Evolutionary conservation across 1,140 invertebrate species (phyloP), one percentile per base, ranked within the genome.

Genomic region (Harlomillsia oculata): DNA sequence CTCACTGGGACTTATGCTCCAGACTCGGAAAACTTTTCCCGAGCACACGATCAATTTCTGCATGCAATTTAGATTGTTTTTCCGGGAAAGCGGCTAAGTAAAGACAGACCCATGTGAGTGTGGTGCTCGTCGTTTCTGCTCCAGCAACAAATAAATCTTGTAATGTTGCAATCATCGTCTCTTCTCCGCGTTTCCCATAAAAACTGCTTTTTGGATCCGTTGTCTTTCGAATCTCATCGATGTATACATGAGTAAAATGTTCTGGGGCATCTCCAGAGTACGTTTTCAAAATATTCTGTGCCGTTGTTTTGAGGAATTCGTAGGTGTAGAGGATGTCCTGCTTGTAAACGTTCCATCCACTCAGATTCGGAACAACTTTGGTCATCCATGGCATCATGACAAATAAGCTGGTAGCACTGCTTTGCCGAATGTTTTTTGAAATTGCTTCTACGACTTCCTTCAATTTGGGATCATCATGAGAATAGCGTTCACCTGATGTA

Each of bases 401-500:
- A n/a, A n/a, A n/a, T n/a, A n/a, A n/a, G n/a, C n/a, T n/a, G n/a
- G n/a, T n/a, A n/a, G n/a, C n/a, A n/a, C n/a, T n/a, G n/a, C n/a
- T n/a, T n/a, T n/a, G n/a, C n/a, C n/a, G n/a, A n/a, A n/a, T n/a
- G n/a, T n/a, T n/a, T n/a, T n/a, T n/a, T 36, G 25, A 37, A 26
- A 55, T 55, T 25, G 25, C 44, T 28, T 48, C 53, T n/a, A 49
- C 48, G 29, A 55, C 23, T 55, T 57, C 26, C 9, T 13, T 18
- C 8, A 66, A 32, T 36, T 56, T 16, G 0, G 63, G 64, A 50
- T 75, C 69, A 16, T 68, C 56, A 48, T 72, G 69, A 2, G 66
- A 66, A 43, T 73, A 79, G 63, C 80, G 70, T 64, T 76, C 79
- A 1, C 88, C 85, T 51, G 88, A 85, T 71, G 91, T 79, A 80